Percentiles rank a stretch among this genome's conserved stretches.
These are phyloP conservation scores for Colletes latitarsis DNA, from an alignment of 1,140 invertebrate species.

Conservation along the genomic window DNA sequence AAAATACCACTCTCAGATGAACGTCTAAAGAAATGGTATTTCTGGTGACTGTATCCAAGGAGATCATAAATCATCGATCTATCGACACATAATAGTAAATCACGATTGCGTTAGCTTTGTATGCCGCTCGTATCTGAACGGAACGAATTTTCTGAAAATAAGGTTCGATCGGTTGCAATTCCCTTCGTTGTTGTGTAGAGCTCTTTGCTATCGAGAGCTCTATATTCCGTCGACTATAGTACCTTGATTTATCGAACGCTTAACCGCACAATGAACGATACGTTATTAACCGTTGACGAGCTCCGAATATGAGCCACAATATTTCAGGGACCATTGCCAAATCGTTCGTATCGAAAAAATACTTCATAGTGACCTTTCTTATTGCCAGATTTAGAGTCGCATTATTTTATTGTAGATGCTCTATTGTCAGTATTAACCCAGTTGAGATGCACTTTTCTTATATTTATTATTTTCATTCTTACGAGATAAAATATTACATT, in stretches of 20 bases:
- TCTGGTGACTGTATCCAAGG: slow-evolving; percentile 11
- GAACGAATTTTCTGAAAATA: slow-evolving; percentile 21
- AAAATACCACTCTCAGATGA: too few species aligned
- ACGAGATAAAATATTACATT: too few species aligned
- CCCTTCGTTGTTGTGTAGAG: neutral
- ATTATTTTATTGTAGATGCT: too few species aligned
- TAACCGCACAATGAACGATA: slow-evolving; percentile 15
- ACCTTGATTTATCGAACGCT: slow-evolving; percentile 44
- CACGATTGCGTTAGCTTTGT: slow-evolving; percentile 18
- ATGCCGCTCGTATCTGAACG: neutral
- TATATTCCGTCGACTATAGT: slow-evolving; percentile 13
- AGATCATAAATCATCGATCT: slow-evolving; percentile 47
- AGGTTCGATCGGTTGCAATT: slow-evolving; percentile 12
- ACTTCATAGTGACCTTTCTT: neutral
- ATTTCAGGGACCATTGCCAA: neutral
- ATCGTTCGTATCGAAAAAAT: slow-evolving; percentile 1
- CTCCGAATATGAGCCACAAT: neutral
- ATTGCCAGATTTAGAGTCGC: too few species aligned
- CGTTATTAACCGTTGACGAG: slow-evolving; percentile 46
- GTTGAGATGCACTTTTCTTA: too few species aligned
- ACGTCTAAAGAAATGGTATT: too few species aligned
- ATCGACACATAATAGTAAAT: slow-evolving; percentile 45
- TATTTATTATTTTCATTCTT: too few species aligned
- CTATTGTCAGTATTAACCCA: too few species aligned
- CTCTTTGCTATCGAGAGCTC: neutral